Percentiles rank a stretch among this genome's conserved stretches.
phyloP scores from a whole-genome alignment of 64 coral and sea anemone species.

The Stichodactyla helianthus region DNA sequence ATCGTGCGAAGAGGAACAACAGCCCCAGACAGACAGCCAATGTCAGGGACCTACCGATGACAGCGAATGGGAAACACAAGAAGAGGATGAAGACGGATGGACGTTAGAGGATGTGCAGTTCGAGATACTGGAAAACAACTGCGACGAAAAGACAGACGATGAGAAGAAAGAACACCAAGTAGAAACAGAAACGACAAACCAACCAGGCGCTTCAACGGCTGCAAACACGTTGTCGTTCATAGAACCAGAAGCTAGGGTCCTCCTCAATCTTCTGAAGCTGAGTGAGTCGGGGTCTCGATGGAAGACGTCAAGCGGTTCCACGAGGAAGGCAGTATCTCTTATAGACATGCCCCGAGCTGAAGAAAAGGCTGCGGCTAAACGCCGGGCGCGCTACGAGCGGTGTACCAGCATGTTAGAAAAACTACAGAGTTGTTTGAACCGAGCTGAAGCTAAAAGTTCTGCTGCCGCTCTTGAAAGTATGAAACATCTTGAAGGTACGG shows the following conservation, averaged over 20 bases:
- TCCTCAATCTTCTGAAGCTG: constrained; percentile 48
- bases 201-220: neutral
- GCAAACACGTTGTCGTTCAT: constrained; percentile 20
- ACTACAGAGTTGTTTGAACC: constrained; percentile 56
- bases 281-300: constrained; percentile 35
- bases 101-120: constrained; percentile 49
- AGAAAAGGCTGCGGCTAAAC: constrained; percentile 28
- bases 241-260: constrained; percentile 43
- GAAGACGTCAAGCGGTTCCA: constrained; percentile 23
- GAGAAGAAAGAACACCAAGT: neutral
- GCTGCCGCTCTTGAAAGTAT: constrained; percentile 44
- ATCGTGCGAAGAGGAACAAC: neutral
- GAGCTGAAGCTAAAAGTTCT: constrained; percentile 46
- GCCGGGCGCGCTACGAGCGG: constrained; percentile 37
- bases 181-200: neutral
- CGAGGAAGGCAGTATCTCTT: constrained; percentile 37
- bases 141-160: constrained; percentile 26
- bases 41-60: neutral
- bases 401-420: constrained; percentile 58
- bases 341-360: constrained; percentile 45
- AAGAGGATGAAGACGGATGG: constrained; percentile 40
- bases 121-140: constrained; percentile 44
- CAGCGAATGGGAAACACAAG: constrained; percentile 37
- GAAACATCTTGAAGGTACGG: constrained; percentile 51
- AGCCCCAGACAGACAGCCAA: constrained; percentile 2